Base-by-base conservation (phyloP, 2,113 vertebrate species). In the Ifrita kowaldi region DNA sequence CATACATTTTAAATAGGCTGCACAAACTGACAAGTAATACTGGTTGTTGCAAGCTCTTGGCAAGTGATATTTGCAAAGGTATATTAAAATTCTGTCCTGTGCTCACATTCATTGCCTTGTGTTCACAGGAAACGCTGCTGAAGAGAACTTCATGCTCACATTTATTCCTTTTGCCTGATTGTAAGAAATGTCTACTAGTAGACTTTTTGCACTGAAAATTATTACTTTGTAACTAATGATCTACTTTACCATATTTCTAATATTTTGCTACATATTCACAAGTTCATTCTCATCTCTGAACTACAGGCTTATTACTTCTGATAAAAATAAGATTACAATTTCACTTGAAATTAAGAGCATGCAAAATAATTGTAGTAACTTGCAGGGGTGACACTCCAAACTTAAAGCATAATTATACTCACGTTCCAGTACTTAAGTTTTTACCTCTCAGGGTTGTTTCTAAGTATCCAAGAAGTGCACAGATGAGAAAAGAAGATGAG, bases 191-290 rank as follows among this genome's bases (percentile, higher is more conserved):
- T 77, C 96, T 94, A 32, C 52, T 56, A 85, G 59, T 32, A 93
- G 62, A 87, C 6, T 30, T 75, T 90, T 85, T 84, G 37, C 81
- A 95, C 78, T 88, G 35, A 95, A 83, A 97, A 80, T 50, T 56
- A 85, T 84, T 84, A 87, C 28, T 96, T 64, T 74, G 62, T 73
- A 62, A 85, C 42, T 87, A 70, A 35, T 37, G 11, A 37, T 89
- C 63, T 70, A 74, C 22, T 73, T 79, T 52, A 74, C 12, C 15
- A 16, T 44, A 94, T 56, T 96, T 96, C 55, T 85, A 70, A 86
- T 89, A 67, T 68, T 93, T 96, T 93, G 52, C 64, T 92, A 28
- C 41, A 68, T 78, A 94, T 88, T 94, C 79, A 93, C 62, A 83
- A 84, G 44, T 16, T 16, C 32, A 37, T 84, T 92, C 35, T 88